Conservation (phyloP, 2,888 invertebrate genomes). For the Drosophila phalerata region DNA sequence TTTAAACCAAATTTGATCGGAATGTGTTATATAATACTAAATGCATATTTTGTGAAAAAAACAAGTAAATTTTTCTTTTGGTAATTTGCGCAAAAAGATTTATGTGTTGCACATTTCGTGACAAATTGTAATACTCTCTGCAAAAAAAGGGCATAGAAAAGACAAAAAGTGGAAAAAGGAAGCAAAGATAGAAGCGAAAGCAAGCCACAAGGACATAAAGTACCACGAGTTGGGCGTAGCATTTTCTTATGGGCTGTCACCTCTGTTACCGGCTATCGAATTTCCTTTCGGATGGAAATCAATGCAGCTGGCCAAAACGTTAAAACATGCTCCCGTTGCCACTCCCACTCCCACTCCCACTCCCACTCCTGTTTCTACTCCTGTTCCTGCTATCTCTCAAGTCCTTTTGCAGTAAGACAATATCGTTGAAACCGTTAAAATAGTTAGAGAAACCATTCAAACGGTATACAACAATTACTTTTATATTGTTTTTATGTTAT, state of each 20-base stretch:
- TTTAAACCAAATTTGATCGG: no score
- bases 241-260: slow-evolving; percentile 35
- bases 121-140: not conserved
- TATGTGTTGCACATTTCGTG: no score
- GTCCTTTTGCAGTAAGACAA: slow-evolving; percentile 6
- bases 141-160: not conserved
- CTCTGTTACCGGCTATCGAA: slow-evolving; percentile 49
- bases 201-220: slow-evolving; percentile 25
- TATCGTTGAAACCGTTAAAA: slow-evolving; percentile 1
- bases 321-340: slow-evolving; percentile 3
- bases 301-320: slow-evolving; percentile 40
- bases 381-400: not conserved
- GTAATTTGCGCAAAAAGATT: no score
- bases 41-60: no score
- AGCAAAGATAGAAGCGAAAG: slow-evolving; percentile 17
- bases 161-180: slow-evolving; percentile 1
- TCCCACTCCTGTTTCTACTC: not conserved
- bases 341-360: not conserved
- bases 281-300: slow-evolving; percentile 46
- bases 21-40: no score
- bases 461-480: not conserved
- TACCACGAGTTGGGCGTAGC: slow-evolving; percentile 10
- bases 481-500: not conserved
- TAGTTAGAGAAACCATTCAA: not conserved
- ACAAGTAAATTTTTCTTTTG: no score